Conservation (phyloP, 2,113 vertebrate genomes). For the Coptodon rendalli region DNA sequence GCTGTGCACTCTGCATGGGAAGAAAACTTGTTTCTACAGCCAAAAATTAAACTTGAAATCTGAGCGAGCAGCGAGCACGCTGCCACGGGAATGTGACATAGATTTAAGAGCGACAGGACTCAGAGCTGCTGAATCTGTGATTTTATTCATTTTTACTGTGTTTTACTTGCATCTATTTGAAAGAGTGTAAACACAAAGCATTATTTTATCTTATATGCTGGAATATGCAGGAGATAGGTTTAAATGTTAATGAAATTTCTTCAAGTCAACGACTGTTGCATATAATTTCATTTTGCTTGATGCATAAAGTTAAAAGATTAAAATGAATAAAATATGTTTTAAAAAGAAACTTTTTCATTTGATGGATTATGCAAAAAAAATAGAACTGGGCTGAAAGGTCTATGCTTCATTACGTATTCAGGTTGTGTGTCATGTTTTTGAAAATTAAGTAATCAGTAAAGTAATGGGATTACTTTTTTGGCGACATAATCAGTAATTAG, state of each 20-base stretch:
- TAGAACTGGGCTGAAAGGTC: background rate
- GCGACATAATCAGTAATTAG: background rate
- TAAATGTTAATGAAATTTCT: too few relatives aligned
- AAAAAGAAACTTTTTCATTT: background rate
- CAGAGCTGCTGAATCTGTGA: background rate
- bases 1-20: fast-evolving
- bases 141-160: fast-evolving
- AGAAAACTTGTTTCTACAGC: too few relatives aligned
- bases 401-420: background rate
- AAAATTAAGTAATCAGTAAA: background rate
- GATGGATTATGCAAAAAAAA: background rate
- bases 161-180: background rate
- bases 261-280: background rate
- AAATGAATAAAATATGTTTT: background rate
- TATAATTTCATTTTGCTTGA: background rate
- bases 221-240: background rate
- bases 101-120: background rate
- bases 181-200: background rate
- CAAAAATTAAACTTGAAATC: too few relatives aligned
- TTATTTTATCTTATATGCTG: background rate
- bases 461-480: background rate
- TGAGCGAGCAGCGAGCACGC: too few relatives aligned
- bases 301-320: background rate
- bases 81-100: background rate
- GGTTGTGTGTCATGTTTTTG: background rate